Percentiles rank a stretch among this genome's conserved stretches.
phyloP scores from a whole-genome alignment of 2,113 vertebrate species.

The Salvelinus alpinus region DNA sequence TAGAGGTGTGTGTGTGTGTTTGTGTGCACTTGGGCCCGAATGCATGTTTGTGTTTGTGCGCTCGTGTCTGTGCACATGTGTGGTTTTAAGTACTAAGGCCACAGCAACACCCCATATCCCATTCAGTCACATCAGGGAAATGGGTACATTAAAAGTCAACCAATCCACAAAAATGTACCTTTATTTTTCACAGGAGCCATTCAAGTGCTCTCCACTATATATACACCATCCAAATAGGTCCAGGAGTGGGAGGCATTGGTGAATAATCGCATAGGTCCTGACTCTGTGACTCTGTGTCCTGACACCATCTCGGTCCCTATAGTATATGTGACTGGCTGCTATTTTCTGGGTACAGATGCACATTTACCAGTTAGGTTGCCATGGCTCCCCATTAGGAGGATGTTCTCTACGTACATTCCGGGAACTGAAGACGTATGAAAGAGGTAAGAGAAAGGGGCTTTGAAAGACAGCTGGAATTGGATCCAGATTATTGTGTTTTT shows the following conservation, averaged over 20 bases:
- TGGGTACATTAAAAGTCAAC: not conserved
- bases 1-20: not conserved
- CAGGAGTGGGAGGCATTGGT: not conserved
- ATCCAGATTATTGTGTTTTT: too few relatives aligned
- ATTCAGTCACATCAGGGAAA: not conserved
- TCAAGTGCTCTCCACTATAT: not conserved
- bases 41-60: not conserved
- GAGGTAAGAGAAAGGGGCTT: too few relatives aligned
- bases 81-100: not conserved
- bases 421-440: too few relatives aligned
- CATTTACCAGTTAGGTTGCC: too few relatives aligned
- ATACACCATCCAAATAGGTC: not conserved
- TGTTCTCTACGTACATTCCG: too few relatives aligned
- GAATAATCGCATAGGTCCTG: not conserved
- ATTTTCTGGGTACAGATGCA: too few relatives aligned
- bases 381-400: too few relatives aligned
- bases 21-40: slow-evolving; percentile 3
- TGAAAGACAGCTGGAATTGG: too few relatives aligned
- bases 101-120: not conserved
- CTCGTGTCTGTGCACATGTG: slow-evolving; percentile 7
- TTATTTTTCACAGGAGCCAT: not conserved
- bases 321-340: too few relatives aligned
- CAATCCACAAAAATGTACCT: not conserved
- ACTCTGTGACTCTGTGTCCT: too few relatives aligned
- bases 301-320: too few relatives aligned